phyloP scores from a whole-genome alignment of 2,113 vertebrate genomes.

The Gymnarchus niloticus region DNA sequence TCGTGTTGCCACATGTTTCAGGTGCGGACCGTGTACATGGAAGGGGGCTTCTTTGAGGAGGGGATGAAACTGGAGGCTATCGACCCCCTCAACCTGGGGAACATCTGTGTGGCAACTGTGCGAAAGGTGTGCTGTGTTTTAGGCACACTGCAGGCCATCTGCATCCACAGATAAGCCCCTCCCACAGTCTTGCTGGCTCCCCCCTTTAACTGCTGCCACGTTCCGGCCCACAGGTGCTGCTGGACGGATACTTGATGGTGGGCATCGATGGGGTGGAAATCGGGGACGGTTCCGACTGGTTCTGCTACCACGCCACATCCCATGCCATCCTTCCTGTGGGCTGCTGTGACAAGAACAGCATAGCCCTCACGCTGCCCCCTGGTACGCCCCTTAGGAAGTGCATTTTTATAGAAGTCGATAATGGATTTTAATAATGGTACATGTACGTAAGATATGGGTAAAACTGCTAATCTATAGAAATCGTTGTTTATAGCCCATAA shows the following conservation, averaged over 20 bases:
- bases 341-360: slow-evolving; percentile 82
- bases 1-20: slow-evolving; percentile 38
- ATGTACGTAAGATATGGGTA: neutral
- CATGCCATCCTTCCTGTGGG: slow-evolving; percentile 79
- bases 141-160: neutral
- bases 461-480: neutral
- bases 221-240: slow-evolving; percentile 65
- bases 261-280: slow-evolving; percentile 75
- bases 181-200: too few relatives aligned
- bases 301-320: slow-evolving; percentile 91
- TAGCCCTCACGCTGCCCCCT: slow-evolving; percentile 75
- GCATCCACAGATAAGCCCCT: too few relatives aligned
- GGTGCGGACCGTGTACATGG: slow-evolving; percentile 85
- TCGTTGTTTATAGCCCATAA: neutral
- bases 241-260: slow-evolving; percentile 91
- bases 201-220: neutral
- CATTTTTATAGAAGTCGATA: neutral
- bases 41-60: slow-evolving; percentile 79
- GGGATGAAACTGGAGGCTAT: slow-evolving; percentile 96
- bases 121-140: slow-evolving; percentile 67
- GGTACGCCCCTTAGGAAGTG: slow-evolving; percentile 51
- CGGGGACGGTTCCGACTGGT: slow-evolving; percentile 74
- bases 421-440: neutral
- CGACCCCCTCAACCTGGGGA: slow-evolving; percentile 88
- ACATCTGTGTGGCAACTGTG: slow-evolving; percentile 92